phyloP scores from a whole-genome alignment of 2,888 invertebrate genomes.

The Camponotus fellah region DNA sequence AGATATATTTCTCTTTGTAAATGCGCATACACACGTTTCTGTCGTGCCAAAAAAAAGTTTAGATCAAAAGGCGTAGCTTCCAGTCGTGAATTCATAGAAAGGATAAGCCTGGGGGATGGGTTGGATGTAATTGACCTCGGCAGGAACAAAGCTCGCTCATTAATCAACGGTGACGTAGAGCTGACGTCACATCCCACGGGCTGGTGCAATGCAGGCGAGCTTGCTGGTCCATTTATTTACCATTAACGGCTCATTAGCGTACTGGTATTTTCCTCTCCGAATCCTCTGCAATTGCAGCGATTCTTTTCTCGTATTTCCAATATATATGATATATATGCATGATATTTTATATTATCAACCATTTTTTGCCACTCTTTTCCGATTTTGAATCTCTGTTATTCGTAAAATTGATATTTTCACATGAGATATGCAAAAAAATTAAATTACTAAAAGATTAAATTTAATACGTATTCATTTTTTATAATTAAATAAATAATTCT shows the following conservation, averaged over 20 bases:
- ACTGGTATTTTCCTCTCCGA: conserved; percentile 70
- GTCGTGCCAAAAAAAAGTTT: conserved; percentile 36
- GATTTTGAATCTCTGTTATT: not conserved
- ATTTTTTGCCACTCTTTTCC: conserved; percentile 23
- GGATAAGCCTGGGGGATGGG: conserved; percentile 57
- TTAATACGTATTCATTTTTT: not conserved
- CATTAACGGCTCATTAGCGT: conserved; percentile 84
- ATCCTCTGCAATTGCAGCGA: conserved; percentile 58
- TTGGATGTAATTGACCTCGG: conserved; percentile 78
- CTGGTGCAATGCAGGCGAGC: conserved; percentile 76
- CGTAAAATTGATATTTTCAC: not conserved
- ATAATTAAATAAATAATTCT: not conserved
- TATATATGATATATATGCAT: not conserved
- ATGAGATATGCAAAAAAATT: not conserved
- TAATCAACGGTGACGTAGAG: conserved; percentile 81
- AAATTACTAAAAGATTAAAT: not conserved
- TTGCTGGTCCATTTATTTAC: conserved; percentile 82
- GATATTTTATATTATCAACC: conserved; percentile 11
- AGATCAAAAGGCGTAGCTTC: conserved; percentile 46
- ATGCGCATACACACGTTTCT: not conserved
- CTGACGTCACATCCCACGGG: conserved; percentile 79
- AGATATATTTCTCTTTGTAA: not conserved
- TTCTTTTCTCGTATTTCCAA: conserved; percentile 60
- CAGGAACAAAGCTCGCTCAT: conserved; percentile 80
- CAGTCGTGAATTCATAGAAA: conserved; percentile 64